A percentile compares a stretch with the other conserved stretches of the same genome.
These are phyloP conservation scores for Didymodactylos carnosus DNA, from an alignment of 2,888 invertebrate species.

Conservation along the genomic window DNA sequence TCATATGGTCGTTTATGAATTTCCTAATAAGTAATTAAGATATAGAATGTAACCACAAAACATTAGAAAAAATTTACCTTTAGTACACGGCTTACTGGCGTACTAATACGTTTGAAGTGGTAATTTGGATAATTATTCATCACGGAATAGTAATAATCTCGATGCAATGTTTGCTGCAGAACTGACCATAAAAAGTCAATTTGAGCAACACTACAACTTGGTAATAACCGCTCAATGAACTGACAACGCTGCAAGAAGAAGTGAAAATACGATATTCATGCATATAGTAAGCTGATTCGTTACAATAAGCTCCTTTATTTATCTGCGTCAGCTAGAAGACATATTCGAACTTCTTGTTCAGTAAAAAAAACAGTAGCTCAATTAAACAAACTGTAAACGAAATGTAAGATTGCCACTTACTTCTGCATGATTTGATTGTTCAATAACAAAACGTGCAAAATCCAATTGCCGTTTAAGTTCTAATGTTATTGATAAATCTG, in stretches of 20 bases:
- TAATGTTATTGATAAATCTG: no score
- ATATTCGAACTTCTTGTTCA: no score
- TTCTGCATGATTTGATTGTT: no score
- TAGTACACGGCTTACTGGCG: not conserved
- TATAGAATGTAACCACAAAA: not conserved
- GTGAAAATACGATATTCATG: no score
- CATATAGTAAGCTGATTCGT: no score
- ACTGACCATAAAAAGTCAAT: constrained; percentile 8
- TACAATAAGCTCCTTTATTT: no score
- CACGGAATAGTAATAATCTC: constrained; percentile 6
- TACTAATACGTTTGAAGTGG: constrained; percentile 6
- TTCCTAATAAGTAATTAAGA: not conserved
- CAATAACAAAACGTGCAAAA: no score
- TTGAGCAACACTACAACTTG: not conserved
- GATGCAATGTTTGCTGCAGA: constrained; percentile 6
- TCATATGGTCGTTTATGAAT: not conserved
- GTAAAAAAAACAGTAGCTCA: no score
- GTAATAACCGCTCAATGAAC: not conserved
- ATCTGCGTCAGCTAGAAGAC: no score
- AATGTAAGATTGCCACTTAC: no score
- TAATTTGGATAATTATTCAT: not conserved
- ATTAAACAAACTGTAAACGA: no score
- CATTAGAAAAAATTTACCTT: not conserved
- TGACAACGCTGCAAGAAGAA: not conserved
- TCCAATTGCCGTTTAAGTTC: no score